These are phyloP conservation scores for Calliopum simillimum DNA, from an alignment of 2,888 invertebrate species.

Conservation along the genomic window DNA sequence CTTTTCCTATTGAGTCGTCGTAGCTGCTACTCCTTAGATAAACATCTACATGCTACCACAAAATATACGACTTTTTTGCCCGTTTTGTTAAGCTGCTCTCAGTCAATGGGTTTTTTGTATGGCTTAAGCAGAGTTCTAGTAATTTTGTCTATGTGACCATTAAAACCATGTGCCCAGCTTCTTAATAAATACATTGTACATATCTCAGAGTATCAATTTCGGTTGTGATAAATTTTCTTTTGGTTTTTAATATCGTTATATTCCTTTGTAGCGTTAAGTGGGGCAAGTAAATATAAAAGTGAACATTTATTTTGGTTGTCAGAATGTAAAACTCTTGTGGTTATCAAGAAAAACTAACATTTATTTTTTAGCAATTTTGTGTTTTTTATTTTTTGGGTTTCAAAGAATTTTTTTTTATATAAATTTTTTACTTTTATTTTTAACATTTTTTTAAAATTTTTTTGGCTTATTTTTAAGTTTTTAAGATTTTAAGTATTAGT, in stretches of 20 bases:
- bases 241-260: neutral
- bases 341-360: too few species aligned
- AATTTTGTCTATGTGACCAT: neutral
- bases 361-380: too few species aligned
- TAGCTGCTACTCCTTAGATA: slow-evolving; percentile 20
- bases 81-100: slow-evolving; percentile 12
- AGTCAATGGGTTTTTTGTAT: neutral
- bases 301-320: too few species aligned
- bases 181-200: neutral
- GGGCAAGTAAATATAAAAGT: too few species aligned
- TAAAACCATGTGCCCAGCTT: slow-evolving; percentile 7
- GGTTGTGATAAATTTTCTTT: neutral
- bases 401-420: too few species aligned
- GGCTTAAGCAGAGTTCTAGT: slow-evolving; percentile 5
- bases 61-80: neutral
- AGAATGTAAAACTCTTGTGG: too few species aligned
- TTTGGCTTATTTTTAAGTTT: too few species aligned
- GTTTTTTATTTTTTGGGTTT: too few species aligned
- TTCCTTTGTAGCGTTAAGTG: too few species aligned
- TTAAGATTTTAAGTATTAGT: too few species aligned
- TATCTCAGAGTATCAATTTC: slow-evolving; percentile 21
- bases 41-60: slow-evolving; percentile 6
- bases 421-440: too few species aligned
- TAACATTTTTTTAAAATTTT: too few species aligned
- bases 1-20: neutral